A percentile compares a stretch with the other conserved stretches of the same genome.
phyloP scores from a whole-genome alignment of 2,888 invertebrate genomes.

The Cerastis rubricosa region DNA sequence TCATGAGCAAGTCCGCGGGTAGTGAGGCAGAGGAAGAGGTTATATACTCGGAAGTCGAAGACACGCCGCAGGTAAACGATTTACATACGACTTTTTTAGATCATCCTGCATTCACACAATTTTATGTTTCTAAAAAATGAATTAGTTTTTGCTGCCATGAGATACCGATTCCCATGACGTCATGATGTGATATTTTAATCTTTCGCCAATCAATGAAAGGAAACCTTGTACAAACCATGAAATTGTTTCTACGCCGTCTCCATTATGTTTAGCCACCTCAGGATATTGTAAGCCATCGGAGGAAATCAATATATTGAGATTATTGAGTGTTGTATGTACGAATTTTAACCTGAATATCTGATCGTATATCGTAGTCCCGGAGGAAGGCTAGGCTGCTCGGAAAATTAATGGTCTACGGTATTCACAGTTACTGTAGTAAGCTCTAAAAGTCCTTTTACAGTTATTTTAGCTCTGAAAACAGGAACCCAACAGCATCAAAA shows the following conservation, averaged over 20 bases:
- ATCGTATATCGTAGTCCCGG: neutral
- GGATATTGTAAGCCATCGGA: neutral
- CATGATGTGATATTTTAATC: neutral
- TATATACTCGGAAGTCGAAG: conserved; percentile 85
- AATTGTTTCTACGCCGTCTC: neutral
- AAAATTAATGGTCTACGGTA: neutral
- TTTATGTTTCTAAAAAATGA: neutral
- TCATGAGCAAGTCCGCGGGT: conserved; percentile 45
- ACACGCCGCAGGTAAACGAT: conserved; percentile 81
- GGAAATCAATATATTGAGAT: neutral
- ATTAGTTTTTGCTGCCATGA: neutral
- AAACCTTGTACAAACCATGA: neutral
- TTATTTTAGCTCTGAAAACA: neutral
- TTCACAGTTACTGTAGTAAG: too few species aligned
- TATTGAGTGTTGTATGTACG: neutral
- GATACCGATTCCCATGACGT: neutral
- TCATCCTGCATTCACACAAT: neutral
- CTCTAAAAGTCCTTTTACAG: neutral
- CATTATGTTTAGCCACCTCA: neutral
- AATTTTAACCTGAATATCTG: neutral
- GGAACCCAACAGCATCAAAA: neutral
- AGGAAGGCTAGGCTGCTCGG: neutral
- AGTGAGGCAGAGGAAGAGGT: conserved; percentile 74
- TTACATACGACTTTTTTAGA: conserved; percentile 17
- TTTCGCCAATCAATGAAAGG: conserved; percentile 10